These are phyloP conservation scores for Megalurothrips usitatus DNA, from an alignment of 2,888 invertebrate genomes.

Conservation along the genomic window DNA sequence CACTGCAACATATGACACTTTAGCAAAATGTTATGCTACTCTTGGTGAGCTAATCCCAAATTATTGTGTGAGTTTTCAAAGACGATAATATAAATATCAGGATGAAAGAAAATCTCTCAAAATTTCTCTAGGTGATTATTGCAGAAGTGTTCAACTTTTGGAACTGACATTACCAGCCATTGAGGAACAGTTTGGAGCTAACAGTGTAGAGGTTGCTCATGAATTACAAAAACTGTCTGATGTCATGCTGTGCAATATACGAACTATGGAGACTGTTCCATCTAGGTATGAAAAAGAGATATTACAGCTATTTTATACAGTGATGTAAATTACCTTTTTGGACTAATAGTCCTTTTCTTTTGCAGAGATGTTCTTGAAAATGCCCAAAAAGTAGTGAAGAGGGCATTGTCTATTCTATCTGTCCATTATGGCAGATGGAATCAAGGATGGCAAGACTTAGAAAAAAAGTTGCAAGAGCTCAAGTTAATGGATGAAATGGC, in stretches of 20 bases:
- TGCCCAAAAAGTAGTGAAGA: background rate
- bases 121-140: conserved; percentile 45
- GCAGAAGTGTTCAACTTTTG: conserved; percentile 47
- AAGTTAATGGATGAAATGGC: conserved; percentile 10
- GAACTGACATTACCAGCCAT: conserved; percentile 55
- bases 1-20: conserved; percentile 45
- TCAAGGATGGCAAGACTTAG: conserved; percentile 13
- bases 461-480: background rate
- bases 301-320: background rate
- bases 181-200: conserved; percentile 57
- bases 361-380: background rate
- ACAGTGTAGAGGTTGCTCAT: conserved; percentile 61
- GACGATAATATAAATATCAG: conserved; percentile 53
- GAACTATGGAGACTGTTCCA: background rate
- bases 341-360: background rate
- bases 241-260: conserved; percentile 41
- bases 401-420: background rate
- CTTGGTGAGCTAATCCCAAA: conserved; percentile 49
- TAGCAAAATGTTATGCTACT: conserved; percentile 49
- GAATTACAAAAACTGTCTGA: conserved; percentile 62
- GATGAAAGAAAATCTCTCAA: conserved; percentile 42
- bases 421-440: conserved; percentile 13
- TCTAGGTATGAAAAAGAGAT: background rate
- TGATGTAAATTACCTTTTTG: background rate
- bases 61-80: conserved; percentile 47